phyloP scores from a whole-genome alignment of 2,797 vertebrate species.

The Apogon hyalosoma region DNA sequence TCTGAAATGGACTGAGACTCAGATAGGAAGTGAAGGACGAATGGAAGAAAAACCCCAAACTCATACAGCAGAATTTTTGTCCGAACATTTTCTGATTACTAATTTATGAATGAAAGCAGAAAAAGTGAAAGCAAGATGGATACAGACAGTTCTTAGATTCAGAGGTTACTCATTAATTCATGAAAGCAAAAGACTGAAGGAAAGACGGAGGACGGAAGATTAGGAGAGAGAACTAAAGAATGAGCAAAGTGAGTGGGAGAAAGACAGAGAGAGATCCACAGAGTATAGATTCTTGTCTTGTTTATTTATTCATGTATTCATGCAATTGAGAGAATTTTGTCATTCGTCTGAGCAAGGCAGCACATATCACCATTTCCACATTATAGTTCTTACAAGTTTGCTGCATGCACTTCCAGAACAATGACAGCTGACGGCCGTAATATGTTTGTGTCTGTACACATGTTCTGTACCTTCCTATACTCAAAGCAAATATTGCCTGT shows the following conservation, averaged over 20 bases:
- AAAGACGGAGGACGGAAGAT: slow-evolving; percentile 65
- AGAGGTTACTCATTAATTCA: slow-evolving; percentile 80
- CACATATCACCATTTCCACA: slow-evolving; percentile 71
- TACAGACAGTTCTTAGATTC: slow-evolving; percentile 73
- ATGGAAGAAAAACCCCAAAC: slow-evolving; percentile 19
- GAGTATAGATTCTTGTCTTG: slow-evolving; percentile 62
- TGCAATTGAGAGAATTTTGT: slow-evolving; percentile 69
- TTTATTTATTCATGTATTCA: slow-evolving; percentile 83
- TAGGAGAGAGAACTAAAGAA: slow-evolving; percentile 61
- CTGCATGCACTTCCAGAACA: slow-evolving; percentile 40
- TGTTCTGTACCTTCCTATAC: slow-evolving; percentile 5
- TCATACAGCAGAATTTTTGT: slow-evolving; percentile 61
- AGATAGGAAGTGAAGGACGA: slow-evolving; percentile 27
- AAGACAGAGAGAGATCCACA: slow-evolving; percentile 49
- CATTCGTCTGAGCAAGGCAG: slow-evolving; percentile 71
- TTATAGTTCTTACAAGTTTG: slow-evolving; percentile 64
- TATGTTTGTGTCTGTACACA: slow-evolving; percentile 41
- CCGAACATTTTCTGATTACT: slow-evolving; percentile 76
- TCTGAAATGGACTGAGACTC: slow-evolving; percentile 48
- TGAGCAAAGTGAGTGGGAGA: slow-evolving; percentile 43
- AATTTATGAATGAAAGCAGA: slow-evolving; percentile 78
- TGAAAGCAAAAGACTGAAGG: slow-evolving; percentile 78
- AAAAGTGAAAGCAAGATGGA: slow-evolving; percentile 71
- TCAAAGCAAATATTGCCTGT: slow-evolving; percentile 14
- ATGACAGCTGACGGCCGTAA: slow-evolving; percentile 30